phyloP scores from a whole-genome alignment of 1,140 invertebrate species.

The Drosophila suzukii region DNA sequence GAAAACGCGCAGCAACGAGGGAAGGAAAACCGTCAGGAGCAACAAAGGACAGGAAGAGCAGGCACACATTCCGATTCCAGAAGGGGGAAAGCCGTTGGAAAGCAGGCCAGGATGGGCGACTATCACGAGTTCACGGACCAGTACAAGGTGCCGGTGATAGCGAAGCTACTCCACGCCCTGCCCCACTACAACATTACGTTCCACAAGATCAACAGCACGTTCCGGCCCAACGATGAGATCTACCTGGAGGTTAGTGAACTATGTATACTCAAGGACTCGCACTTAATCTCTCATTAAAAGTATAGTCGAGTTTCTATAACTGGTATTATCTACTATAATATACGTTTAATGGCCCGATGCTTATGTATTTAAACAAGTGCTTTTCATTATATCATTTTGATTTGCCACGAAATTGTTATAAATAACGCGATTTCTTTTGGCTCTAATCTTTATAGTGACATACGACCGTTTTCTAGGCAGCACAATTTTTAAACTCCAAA shows the following conservation, averaged over 20 bases:
- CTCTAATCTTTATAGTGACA: no score
- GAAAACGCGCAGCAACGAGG: constrained; percentile 15
- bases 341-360: no score
- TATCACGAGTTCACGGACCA: constrained; percentile 87
- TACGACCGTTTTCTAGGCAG: no score
- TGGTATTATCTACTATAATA: no score
- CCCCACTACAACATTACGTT: constrained; percentile 95
- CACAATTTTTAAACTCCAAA: no score
- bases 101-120: constrained; percentile 72
- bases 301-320: no score
- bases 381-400: no score
- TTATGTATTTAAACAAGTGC: no score
- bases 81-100: constrained; percentile 1
- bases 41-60: constrained; percentile 17
- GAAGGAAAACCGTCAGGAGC: constrained; percentile 13
- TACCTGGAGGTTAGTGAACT: constrained; percentile 93
- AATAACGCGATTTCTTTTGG: no score
- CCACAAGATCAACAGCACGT: constrained; percentile 94
- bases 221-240: constrained; percentile 93
- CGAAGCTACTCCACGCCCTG: constrained; percentile 93
- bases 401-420: no score
- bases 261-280: background rate
- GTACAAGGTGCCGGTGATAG: constrained; percentile 92
- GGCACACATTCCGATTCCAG: constrained; percentile 13
- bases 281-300: no score